Evolutionary conservation across 2,888 invertebrate genomes (phyloP).

Genomic region (Sphaerophoria taeniata): DNA sequence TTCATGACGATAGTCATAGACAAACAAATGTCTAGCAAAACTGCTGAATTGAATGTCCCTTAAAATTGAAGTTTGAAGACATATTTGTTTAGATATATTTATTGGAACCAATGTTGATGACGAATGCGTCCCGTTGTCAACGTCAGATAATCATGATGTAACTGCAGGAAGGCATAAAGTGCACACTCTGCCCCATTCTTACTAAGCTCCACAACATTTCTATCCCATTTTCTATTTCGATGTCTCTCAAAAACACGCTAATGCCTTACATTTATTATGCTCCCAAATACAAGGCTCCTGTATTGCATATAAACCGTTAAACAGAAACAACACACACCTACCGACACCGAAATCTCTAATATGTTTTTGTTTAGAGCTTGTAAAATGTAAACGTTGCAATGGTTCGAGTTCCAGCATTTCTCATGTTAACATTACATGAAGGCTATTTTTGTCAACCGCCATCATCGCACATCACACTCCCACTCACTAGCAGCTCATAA

Average conservation of each 20-base stretch:
- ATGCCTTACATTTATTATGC: no score
- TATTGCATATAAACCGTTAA: slow-evolving; percentile 19
- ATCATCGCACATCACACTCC: background rate
- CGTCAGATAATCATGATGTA: slow-evolving; percentile 5
- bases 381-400: no score
- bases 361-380: no score
- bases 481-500: background rate
- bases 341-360: slow-evolving; percentile 55
- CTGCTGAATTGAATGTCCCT: no score
- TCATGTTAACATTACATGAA: slow-evolving; percentile 34
- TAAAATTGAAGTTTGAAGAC: background rate
- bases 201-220: background rate
- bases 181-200: background rate
- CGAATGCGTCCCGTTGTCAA: slow-evolving; percentile 70
- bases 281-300: no score
- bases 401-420: slow-evolving; percentile 32
- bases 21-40: no score
- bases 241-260: background rate
- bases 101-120: slow-evolving; percentile 54
- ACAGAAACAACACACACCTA: slow-evolving; percentile 57
- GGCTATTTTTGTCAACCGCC: slow-evolving; percentile 46
- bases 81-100: no score
- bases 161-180: slow-evolving; percentile 11
- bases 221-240: background rate
- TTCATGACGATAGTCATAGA: no score